Conservation (phyloP, 2,797 vertebrate genomes). For the Muscicapa striata region DNA sequence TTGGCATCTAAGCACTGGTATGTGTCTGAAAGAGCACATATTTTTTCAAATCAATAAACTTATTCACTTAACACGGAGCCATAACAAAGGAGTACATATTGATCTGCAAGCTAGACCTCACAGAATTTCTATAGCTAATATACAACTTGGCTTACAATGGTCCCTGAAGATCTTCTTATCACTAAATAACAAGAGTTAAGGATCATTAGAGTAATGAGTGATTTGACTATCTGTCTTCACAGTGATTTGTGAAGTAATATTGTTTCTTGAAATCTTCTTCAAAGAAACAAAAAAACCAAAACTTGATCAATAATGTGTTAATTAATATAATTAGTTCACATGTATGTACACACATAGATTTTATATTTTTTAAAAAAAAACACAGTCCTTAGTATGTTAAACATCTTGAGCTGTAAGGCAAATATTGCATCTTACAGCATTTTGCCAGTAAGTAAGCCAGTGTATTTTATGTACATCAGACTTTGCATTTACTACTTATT, state of each 20-base stretch:
- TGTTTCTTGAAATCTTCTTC: not conserved
- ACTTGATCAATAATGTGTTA: fast-evolving
- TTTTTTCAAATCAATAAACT: not conserved
- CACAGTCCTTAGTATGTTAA: not conserved
- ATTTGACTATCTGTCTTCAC: not conserved
- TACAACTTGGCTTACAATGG: not conserved
- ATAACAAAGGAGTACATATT: not conserved
- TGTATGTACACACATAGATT: not conserved
- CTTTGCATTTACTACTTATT: not conserved
- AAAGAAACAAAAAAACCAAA: not conserved
- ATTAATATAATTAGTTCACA: not conserved
- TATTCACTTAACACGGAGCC: not conserved
- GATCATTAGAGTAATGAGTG: not conserved
- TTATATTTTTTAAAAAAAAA: not conserved
- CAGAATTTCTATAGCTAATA: not conserved
- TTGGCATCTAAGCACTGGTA: not conserved
- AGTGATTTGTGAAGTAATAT: not conserved
- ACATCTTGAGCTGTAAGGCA: not conserved
- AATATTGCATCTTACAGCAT: not conserved
- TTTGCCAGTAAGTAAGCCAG: not conserved
- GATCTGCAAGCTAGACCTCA: not conserved
- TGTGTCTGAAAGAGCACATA: not conserved
- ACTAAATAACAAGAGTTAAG: not conserved
- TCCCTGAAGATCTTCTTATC: not conserved
- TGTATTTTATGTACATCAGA: not conserved